Evolutionary conservation across 1,140 invertebrate genomes (phyloP).

Genomic region (Lepidurus couesii): DNA sequence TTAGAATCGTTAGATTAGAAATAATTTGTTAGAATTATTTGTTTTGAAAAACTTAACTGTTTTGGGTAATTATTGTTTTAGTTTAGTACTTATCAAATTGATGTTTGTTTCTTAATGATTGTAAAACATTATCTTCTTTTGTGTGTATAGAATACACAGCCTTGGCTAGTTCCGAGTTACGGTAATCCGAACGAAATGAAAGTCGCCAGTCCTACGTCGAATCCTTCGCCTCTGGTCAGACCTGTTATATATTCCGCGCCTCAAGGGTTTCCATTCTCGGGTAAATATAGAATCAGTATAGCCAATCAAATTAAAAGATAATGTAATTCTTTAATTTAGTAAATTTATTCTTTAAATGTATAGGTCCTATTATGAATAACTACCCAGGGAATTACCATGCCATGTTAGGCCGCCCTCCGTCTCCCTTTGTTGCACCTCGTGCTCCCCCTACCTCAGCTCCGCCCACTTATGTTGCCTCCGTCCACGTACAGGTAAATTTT

Average conservation of each 20-base stretch:
- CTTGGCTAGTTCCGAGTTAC: not conserved
- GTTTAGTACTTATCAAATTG: too few relatives aligned
- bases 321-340: not conserved
- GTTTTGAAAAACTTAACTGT: too few relatives aligned
- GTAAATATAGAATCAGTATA: not conserved
- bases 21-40: too few relatives aligned
- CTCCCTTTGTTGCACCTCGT: not conserved
- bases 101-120: not conserved
- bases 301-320: too few relatives aligned
- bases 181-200: not conserved
- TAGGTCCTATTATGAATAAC: not conserved
- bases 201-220: not conserved
- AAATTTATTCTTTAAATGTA: not conserved
- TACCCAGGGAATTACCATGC: not conserved
- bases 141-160: not conserved
- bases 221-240: not conserved
- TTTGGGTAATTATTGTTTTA: too few relatives aligned
- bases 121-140: not conserved
- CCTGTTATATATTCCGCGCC: not conserved
- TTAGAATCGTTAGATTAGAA: too few relatives aligned
- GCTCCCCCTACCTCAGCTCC: slow-evolving; percentile 12
- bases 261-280: not conserved
- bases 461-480: slow-evolving; percentile 15
- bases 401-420: not conserved
- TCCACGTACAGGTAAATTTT: not conserved